Evolutionary conservation across 1,140 invertebrate genomes (phyloP).

Genomic region (Venturia canescens): DNA sequence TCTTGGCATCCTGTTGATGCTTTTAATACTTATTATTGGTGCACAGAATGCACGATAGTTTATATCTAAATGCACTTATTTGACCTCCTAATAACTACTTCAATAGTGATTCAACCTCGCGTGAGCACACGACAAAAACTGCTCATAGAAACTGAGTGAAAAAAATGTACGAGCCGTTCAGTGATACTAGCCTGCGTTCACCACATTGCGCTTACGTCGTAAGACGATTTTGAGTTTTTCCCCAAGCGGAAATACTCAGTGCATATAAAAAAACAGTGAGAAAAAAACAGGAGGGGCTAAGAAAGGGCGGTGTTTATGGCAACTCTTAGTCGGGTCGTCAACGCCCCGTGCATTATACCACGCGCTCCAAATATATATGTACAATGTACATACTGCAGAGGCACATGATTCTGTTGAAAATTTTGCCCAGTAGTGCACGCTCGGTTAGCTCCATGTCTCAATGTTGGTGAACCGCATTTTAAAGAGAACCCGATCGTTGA

Average conservation of each 20-base stretch:
- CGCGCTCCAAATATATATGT: background rate
- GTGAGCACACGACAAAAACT: background rate
- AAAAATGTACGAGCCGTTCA: background rate
- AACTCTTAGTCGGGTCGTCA: constrained; percentile 31
- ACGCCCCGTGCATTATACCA: constrained; percentile 34
- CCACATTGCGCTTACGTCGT: background rate
- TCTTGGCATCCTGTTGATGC: too few species aligned
- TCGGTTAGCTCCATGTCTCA: constrained; percentile 14
- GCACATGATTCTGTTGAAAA: background rate
- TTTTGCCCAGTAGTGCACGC: constrained; percentile 7
- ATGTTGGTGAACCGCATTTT: constrained; percentile 39
- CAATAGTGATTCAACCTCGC: background rate
- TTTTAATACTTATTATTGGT: too few species aligned
- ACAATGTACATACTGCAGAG: background rate
- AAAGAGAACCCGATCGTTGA: constrained; percentile 31
- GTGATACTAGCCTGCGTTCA: background rate
- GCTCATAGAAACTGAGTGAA: background rate
- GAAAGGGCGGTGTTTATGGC: constrained; percentile 27
- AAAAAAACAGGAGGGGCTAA: constrained; percentile 25
- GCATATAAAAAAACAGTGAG: background rate
- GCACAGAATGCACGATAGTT: too few species aligned
- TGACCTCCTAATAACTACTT: too few species aligned
- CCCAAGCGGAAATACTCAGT: background rate
- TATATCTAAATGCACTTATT: too few species aligned
- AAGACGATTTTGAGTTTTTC: background rate